Evolutionary conservation across 1,140 invertebrate genomes (phyloP).

Genomic region (Notospermus geniculatus): DNA sequence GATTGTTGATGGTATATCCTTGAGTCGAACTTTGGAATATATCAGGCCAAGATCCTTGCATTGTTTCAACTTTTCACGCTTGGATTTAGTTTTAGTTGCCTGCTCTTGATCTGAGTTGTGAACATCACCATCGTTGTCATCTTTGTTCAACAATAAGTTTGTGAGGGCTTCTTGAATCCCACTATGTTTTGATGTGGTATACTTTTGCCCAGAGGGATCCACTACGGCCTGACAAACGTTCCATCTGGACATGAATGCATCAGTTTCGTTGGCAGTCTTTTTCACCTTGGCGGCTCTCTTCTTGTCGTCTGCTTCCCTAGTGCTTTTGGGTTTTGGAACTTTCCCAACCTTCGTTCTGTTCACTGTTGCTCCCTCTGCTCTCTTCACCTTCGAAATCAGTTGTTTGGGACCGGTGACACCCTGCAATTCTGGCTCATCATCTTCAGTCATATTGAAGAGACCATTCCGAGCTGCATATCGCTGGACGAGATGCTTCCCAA

Average conservation of each 20-base stretch:
- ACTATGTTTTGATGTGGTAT: constrained; percentile 12
- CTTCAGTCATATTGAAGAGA: constrained; percentile 4
- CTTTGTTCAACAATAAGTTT: too few species aligned
- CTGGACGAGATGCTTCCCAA: too few species aligned
- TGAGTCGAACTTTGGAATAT: neutral
- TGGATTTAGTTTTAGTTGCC: too few species aligned
- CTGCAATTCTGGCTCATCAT: constrained; percentile 8
- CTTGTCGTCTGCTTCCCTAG: constrained; percentile 12
- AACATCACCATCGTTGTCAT: neutral
- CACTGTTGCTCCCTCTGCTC: constrained; percentile 15
- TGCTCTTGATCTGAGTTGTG: neutral
- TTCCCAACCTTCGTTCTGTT: constrained; percentile 6
- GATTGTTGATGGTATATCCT: neutral
- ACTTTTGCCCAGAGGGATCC: constrained; percentile 20
- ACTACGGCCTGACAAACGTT: constrained; percentile 20
- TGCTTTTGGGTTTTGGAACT: constrained; percentile 4
- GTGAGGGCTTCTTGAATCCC: constrained; percentile 15
- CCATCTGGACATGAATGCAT: constrained; percentile 13
- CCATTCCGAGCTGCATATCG: too few species aligned
- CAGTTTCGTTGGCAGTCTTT: constrained; percentile 8
- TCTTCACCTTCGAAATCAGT: constrained; percentile 11
- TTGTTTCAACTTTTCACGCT: neutral
- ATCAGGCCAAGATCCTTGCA: neutral
- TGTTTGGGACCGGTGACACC: constrained; percentile 10
- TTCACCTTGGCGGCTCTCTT: constrained; percentile 6